A percentile compares a stretch with the other conserved stretches of the same genome.
Conservation (phyloP, 2,113 vertebrate genomes). For the Cebus imitator region DNA sequence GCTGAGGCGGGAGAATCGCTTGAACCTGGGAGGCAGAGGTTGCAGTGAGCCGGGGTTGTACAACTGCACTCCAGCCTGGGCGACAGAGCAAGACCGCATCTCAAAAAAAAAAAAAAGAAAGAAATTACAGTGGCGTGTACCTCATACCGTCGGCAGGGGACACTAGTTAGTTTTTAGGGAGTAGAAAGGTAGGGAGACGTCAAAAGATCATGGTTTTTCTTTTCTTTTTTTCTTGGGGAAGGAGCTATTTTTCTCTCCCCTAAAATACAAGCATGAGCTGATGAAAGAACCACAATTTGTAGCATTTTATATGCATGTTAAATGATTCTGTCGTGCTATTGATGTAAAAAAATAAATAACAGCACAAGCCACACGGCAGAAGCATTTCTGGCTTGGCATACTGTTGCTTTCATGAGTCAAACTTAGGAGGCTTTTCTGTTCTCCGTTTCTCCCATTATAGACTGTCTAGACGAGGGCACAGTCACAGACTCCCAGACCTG, state of each 20-base stretch:
- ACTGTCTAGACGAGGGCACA: background rate
- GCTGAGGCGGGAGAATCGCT: too few species aligned
- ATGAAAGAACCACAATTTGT: background rate
- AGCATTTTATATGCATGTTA: background rate
- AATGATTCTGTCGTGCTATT: conserved; percentile 26
- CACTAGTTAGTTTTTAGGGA: conserved; percentile 15
- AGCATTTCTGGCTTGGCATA: conserved; percentile 31
- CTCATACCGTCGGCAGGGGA: conserved; percentile 33
- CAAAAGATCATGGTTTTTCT: background rate
- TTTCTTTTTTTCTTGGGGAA: background rate
- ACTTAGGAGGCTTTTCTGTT: background rate
- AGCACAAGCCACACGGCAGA: background rate
- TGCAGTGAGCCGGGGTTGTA: too few species aligned
- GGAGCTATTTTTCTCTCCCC: background rate
- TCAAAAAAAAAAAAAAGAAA: too few species aligned
- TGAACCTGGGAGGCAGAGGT: too few species aligned
- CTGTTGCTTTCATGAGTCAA: background rate
- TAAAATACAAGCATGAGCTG: background rate
- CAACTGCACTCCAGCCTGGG: too few species aligned
- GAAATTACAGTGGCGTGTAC: background rate
- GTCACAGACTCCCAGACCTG: background rate
- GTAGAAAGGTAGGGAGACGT: background rate
- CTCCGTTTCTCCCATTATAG: background rate
- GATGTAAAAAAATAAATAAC: background rate
- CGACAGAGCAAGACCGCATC: too few species aligned